Base-by-base conservation (phyloP, 1,140 invertebrate genomes). In the Zelostemma sp. region DNA sequence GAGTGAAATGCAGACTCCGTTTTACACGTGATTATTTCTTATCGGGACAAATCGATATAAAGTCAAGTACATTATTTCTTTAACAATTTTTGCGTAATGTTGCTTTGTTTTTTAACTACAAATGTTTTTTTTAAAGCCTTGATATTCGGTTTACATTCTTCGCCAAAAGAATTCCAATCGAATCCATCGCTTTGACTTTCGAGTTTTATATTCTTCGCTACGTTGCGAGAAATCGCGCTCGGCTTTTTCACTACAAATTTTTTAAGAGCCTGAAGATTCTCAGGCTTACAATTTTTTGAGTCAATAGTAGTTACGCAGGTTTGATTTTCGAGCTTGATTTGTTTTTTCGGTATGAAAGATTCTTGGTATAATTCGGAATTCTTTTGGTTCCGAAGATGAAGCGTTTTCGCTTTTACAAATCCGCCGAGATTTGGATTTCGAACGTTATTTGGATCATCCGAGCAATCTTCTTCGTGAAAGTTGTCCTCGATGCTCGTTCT, bases 231-330 rank as follows among this genome's bases (percentile, higher is more conserved):
- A 46, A 79, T 65, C 1, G 56, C n/a, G 33, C 77, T 80, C 31
- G 46, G 71, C 47, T 70, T 73, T 60, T 80, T 80, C 17, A 72
- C 31, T 14, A 50, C 43, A 31, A 78, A 79, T 41, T 19, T 35
- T 12, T 2, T 56, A 33, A 11, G 12, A 38, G 45, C 53, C 50
- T 41, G 33, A 16, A 14, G 12, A 8, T 46, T 61, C n/a, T 46
- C 9, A 17, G 33, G 33, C 11, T 35, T 35, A 35, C 33, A 49
- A 31, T 17, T 18, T 35, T 49, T 6, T 11, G 11, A 15, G 8
- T 18, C n/a, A 31, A 31, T 15, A 35, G 6, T 17, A 54, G 38
- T 38, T 0, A 9, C 9, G 21, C 21, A n/a, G 2, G 2, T n/a
- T 11, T 35, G 1, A 9, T n/a, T n/a, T 35, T 35, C 33, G 33